Conservation (phyloP, 2,888 invertebrate species). For the Dolichopus griseipennis region DNA sequence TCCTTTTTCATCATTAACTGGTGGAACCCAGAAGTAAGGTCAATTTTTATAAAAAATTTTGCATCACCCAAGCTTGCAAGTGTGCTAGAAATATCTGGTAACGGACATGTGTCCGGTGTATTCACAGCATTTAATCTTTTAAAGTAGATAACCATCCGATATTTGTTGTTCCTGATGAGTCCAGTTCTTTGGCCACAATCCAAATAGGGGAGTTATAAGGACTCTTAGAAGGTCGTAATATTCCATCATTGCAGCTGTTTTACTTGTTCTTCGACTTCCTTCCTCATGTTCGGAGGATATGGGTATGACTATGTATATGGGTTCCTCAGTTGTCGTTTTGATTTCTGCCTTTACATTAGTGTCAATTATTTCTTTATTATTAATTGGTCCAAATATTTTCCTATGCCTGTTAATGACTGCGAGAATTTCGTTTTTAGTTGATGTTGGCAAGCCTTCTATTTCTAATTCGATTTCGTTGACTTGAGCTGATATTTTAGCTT, state of each 20-base stretch:
- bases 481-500: slow-evolving; percentile 14
- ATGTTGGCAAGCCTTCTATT: background rate
- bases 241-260: slow-evolving; percentile 29
- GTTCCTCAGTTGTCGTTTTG: slow-evolving; percentile 23
- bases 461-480: slow-evolving; percentile 13
- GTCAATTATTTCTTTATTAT: background rate
- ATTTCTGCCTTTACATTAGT: slow-evolving; percentile 30
- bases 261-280: slow-evolving; percentile 29
- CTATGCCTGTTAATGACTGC: background rate
- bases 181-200: slow-evolving; percentile 24
- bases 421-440: background rate
- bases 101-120: slow-evolving; percentile 13
- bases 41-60: too few species aligned
- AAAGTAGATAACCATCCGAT: slow-evolving; percentile 23
- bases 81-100: slow-evolving; percentile 13
- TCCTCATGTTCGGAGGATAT: slow-evolving; percentile 30
- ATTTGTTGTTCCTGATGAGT: slow-evolving; percentile 22
- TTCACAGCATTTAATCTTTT: slow-evolving; percentile 19
- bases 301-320: slow-evolving; percentile 30
- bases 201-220: slow-evolving; percentile 28
- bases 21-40: too few species aligned
- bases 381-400: slow-evolving; percentile 13
- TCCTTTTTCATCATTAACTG: slow-evolving; percentile 17
- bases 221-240: slow-evolving; percentile 29
- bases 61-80: slow-evolving; percentile 19